Percentiles rank a stretch among this genome's conserved stretches.
These are phyloP conservation scores for Cryptoblepharus egeriae DNA, from an alignment of 2,797 vertebrate species.

Conservation along the genomic window DNA sequence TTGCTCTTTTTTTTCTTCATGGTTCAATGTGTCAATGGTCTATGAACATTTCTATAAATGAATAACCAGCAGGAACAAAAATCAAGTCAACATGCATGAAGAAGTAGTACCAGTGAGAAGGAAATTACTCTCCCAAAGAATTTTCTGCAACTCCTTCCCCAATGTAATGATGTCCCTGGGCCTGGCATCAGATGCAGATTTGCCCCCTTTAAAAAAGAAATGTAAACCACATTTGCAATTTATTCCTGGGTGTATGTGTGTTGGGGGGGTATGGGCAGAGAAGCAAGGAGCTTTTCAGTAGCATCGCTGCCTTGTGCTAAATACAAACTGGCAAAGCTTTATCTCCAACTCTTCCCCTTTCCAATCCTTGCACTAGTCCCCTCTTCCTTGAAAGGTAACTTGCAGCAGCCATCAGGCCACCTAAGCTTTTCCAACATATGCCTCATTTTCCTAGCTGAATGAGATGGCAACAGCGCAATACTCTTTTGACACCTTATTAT, in stretches of 20 bases:
- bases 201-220: neutral
- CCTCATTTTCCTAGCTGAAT: neutral
- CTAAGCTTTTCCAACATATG: neutral
- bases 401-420: neutral
- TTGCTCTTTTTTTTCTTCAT: slow-evolving; percentile 2
- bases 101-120: slow-evolving; percentile 60
- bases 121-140: slow-evolving; percentile 63
- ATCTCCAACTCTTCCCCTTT: slow-evolving; percentile 37
- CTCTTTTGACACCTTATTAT: no score
- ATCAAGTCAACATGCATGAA: slow-evolving; percentile 41
- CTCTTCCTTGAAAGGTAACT: neutral
- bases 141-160: slow-evolving; percentile 55
- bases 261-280: neutral
- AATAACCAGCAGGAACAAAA: slow-evolving; percentile 72
- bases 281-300: slow-evolving; percentile 14
- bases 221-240: slow-evolving; percentile 41
- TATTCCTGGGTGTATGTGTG: slow-evolving; percentile 44
- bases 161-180: slow-evolving; percentile 36
- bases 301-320: neutral
- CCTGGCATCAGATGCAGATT: slow-evolving; percentile 32
- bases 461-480: neutral
- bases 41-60: slow-evolving; percentile 77
- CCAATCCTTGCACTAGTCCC: slow-evolving; percentile 44
- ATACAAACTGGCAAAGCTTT: slow-evolving; percentile 18
- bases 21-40: slow-evolving; percentile 70